A percentile compares a stretch with the other conserved stretches of the same genome.
These are phyloP conservation scores for Crocuta crocuta DNA, from an alignment of 2,113 vertebrate species.

Conservation along the genomic window DNA sequence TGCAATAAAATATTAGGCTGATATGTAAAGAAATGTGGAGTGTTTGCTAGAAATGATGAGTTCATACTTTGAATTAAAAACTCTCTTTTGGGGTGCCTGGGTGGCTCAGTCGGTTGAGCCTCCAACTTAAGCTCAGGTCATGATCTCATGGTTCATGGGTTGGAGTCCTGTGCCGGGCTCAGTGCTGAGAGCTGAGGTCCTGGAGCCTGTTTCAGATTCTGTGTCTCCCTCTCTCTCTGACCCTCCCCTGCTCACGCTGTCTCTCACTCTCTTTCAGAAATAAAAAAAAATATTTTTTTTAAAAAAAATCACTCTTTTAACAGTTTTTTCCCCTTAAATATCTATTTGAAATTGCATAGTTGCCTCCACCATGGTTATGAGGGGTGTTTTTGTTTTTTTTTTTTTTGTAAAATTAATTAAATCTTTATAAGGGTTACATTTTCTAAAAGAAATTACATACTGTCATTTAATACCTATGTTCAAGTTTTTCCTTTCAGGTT, in stretches of 20 bases:
- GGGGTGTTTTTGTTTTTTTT: too few relatives aligned
- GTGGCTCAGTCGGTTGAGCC: too few relatives aligned
- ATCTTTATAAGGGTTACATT: background rate
- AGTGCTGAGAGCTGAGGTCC: too few relatives aligned
- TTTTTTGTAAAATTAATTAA: background rate
- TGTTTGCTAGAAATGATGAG: background rate
- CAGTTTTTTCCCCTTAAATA: background rate
- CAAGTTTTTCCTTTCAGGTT: background rate
- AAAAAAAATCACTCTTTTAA: background rate
- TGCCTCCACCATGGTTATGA: background rate
- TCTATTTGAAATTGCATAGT: background rate
- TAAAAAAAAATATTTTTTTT: too few relatives aligned
- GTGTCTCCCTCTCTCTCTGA: too few relatives aligned
- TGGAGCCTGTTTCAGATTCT: too few relatives aligned
- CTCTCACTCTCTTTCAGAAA: too few relatives aligned
- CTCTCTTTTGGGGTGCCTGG: background rate
- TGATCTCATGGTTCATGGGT: too few relatives aligned
- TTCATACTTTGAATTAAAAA: background rate
- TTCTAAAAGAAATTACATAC: background rate
- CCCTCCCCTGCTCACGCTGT: too few relatives aligned
- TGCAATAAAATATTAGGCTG: constrained; percentile 1
- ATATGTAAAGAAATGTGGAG: background rate
- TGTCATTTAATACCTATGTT: constrained; percentile 1
- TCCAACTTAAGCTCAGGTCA: too few relatives aligned
- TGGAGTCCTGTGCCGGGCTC: too few relatives aligned